phyloP scores from a whole-genome alignment of 92 coral and sea anemone species.

The Nematostella vectensis region DNA sequence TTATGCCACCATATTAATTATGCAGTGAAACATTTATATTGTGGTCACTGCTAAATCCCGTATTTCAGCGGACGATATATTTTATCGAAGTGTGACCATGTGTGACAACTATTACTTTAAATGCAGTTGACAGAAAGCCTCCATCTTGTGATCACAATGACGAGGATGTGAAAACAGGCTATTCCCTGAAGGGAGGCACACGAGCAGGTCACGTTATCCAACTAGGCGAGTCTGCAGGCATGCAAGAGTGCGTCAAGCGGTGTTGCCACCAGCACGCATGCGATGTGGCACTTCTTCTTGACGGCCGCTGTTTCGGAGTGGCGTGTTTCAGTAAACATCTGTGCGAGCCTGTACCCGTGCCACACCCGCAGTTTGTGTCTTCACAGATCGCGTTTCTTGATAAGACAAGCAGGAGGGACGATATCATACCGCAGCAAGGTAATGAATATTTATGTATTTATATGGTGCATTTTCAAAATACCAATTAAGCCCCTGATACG shows the following conservation, averaged over 20 bases:
- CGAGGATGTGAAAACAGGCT: conserved; percentile 39
- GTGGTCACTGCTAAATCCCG: too few relatives aligned
- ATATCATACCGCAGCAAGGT: conserved; percentile 4
- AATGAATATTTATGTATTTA: too few relatives aligned
- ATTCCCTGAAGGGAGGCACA: conserved; percentile 59
- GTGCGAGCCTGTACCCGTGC: conserved; percentile 57
- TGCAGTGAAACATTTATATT: too few relatives aligned
- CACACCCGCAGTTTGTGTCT: conserved; percentile 65
- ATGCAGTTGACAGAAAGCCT: conserved; percentile 5
- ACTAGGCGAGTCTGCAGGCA: conserved; percentile 54
- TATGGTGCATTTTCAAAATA: too few relatives aligned
- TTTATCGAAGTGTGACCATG: too few relatives aligned
- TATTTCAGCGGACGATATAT: too few relatives aligned
- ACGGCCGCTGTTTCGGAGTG: conserved; percentile 76
- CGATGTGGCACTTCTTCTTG: conserved; percentile 70
- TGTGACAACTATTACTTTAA: too few relatives aligned
- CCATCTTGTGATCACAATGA: conserved; percentile 33
- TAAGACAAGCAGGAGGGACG: conserved; percentile 48
- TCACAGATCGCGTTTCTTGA: conserved; percentile 57
- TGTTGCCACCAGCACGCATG: conserved; percentile 60
- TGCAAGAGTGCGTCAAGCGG: conserved; percentile 64
- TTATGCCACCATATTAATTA: too few relatives aligned
- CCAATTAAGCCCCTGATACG: too few relatives aligned
- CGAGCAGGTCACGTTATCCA: conserved; percentile 54
- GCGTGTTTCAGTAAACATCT: conserved; percentile 66